Conservation (phyloP, 1,140 invertebrate species). For the Conus ventricosus region DNA sequence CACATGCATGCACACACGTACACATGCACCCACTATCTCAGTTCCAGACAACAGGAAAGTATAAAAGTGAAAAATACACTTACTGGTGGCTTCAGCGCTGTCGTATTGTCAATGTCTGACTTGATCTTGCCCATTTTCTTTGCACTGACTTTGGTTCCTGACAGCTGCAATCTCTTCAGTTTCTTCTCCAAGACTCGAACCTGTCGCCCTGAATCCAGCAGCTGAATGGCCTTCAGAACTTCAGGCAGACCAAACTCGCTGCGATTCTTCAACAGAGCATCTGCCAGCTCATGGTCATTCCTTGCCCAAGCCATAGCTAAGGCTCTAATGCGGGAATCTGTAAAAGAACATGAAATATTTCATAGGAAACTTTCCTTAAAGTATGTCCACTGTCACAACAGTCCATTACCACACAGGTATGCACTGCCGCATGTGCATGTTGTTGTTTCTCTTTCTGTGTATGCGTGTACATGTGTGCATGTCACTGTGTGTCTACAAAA, state of each 20-base stretch:
- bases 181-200: conserved; percentile 67
- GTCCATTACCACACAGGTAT: neutral
- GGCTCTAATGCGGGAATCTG: conserved; percentile 67
- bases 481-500: too few species aligned
- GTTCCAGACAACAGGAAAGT: too few species aligned
- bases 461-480: too few species aligned
- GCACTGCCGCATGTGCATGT: neutral
- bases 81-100: conserved; percentile 63
- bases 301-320: conserved; percentile 71
- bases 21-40: too few species aligned
- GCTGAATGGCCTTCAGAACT: conserved; percentile 67
- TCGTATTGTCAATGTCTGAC: conserved; percentile 70
- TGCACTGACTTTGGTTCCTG: conserved; percentile 60
- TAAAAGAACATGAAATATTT: conserved; percentile 33
- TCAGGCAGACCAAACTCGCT: conserved; percentile 70
- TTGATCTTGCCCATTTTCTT: conserved; percentile 68
- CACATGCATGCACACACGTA: too few species aligned
- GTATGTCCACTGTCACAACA: neutral
- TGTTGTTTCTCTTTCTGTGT: too few species aligned
- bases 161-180: conserved; percentile 64
- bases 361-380: too few species aligned
- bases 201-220: conserved; percentile 68
- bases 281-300: conserved; percentile 64
- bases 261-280: conserved; percentile 59
- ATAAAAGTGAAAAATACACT: conserved; percentile 32